phyloP scores from a whole-genome alignment of 92 coral and sea anemone species.

The Metridium senile region DNA sequence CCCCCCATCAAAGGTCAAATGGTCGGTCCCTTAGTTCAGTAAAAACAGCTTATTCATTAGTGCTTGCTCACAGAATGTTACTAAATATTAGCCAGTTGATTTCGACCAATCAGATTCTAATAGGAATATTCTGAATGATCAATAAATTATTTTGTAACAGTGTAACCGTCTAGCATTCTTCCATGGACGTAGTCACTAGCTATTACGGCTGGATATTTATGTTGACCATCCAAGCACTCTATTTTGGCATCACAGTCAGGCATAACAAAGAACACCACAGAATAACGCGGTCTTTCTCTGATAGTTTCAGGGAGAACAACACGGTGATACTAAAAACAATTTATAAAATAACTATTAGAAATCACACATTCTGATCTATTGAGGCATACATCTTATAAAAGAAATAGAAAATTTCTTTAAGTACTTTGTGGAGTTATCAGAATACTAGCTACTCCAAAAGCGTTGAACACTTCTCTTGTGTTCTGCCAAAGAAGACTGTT shows the following conservation, averaged over 20 bases:
- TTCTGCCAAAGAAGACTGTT: too few relatives aligned
- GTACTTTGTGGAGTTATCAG: too few relatives aligned
- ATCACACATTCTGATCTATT: neutral
- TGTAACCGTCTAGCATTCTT: constrained; percentile 34
- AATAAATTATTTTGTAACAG: neutral
- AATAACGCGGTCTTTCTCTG: constrained; percentile 50
- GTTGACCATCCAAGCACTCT: constrained; percentile 69
- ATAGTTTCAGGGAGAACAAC: constrained; percentile 32
- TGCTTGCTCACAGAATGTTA: too few relatives aligned
- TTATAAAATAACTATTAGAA: too few relatives aligned
- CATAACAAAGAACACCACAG: constrained; percentile 72
- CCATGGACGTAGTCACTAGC: constrained; percentile 52
- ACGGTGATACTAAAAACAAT: constrained; percentile 34
- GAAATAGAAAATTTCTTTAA: neutral
- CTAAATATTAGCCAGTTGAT: too few relatives aligned
- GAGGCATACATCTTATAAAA: neutral
- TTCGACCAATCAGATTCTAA: too few relatives aligned
- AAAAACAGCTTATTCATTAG: too few relatives aligned
- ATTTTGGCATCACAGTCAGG: constrained; percentile 64
- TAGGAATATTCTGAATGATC: too few relatives aligned
- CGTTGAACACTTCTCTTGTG: too few relatives aligned
- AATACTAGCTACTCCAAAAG: too few relatives aligned
- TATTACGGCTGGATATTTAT: constrained; percentile 71
- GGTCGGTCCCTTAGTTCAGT: too few relatives aligned
- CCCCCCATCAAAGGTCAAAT: too few relatives aligned